These are phyloP conservation scores for Thrips palmi DNA, from an alignment of 1,140 invertebrate species.

Conservation along the genomic window DNA sequence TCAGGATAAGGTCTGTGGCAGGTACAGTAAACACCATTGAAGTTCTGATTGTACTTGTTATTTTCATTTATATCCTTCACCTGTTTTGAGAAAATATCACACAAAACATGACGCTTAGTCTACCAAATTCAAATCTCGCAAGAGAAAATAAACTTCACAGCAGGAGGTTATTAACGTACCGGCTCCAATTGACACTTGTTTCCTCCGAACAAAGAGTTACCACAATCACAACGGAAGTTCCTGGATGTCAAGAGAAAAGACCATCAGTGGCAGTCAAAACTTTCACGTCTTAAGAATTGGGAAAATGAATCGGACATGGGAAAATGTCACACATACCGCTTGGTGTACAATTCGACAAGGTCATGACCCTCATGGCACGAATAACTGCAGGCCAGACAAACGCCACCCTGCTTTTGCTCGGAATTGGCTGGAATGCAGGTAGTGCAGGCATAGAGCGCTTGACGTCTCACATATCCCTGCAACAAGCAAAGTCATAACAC, in stretches of 20 bases:
- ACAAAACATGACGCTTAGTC: neutral
- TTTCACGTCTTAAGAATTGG: neutral
- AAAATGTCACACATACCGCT: conserved; percentile 35
- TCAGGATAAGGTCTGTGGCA: conserved; percentile 94
- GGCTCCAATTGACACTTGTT: conserved; percentile 50
- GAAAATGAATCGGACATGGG: neutral
- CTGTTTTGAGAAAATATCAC: conserved; percentile 21
- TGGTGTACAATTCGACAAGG: conserved; percentile 91
- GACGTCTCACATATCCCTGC: conserved; percentile 82
- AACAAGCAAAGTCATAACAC: too few species aligned
- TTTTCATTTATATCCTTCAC: conserved; percentile 41
- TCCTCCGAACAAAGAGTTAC: conserved; percentile 67
- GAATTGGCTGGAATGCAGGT: conserved; percentile 50
- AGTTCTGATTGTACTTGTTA: conserved; percentile 93
- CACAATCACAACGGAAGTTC: conserved; percentile 93
- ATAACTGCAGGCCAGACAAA: conserved; percentile 89
- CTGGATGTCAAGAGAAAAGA: conserved; percentile 26
- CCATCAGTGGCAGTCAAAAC: conserved; percentile 2
- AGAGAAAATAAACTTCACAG: too few species aligned
- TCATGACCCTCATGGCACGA: conserved; percentile 94
- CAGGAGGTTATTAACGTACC: conserved; percentile 29
- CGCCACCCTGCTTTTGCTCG: conserved; percentile 46
- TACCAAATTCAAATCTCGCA: neutral
- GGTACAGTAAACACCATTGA: conserved; percentile 77
- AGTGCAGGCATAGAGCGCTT: conserved; percentile 87